These are phyloP conservation scores for Lomographa bimaculata DNA, from an alignment of 2,888 invertebrate species.

Conservation along the genomic window DNA sequence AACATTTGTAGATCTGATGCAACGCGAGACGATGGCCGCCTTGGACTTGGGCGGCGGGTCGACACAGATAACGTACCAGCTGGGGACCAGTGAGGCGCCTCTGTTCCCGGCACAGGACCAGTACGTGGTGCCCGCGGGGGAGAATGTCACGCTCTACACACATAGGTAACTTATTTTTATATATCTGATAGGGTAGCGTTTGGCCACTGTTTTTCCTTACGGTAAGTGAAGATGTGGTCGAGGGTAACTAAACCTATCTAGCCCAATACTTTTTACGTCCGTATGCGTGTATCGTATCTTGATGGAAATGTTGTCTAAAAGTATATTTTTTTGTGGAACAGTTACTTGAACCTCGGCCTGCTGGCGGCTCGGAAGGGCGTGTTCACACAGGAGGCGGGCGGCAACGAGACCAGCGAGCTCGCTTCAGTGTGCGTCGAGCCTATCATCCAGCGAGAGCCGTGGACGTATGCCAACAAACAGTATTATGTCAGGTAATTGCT, in stretches of 20 bases:
- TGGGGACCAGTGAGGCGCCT: conserved; percentile 42
- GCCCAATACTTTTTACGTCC: too few species aligned
- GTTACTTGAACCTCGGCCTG: conserved; percentile 95
- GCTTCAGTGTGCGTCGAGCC: conserved; percentile 92
- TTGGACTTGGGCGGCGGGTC: conserved; percentile 96
- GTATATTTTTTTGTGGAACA: conserved; percentile 63
- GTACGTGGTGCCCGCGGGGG: conserved; percentile 62
- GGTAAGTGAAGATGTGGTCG: too few species aligned
- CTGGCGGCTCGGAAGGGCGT: conserved; percentile 95
- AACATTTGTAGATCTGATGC: conserved; percentile 55
- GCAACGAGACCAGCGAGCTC: conserved; percentile 67
- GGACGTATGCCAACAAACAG: conserved; percentile 89
- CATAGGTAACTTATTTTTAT: conserved; percentile 74
- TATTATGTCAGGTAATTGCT: conserved; percentile 86
- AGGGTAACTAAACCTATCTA: too few species aligned
- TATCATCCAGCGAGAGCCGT: conserved; percentile 86
- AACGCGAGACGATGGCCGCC: conserved; percentile 87
- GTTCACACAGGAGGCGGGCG: conserved; percentile 78
- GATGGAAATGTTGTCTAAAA: too few species aligned
- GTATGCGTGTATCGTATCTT: too few species aligned
- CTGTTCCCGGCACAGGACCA: conserved; percentile 51
- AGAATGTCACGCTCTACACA: conserved; percentile 72
- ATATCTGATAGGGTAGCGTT: too few species aligned
- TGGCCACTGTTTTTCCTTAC: too few species aligned
- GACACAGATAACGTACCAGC: conserved; percentile 85